Percentiles rank a stretch among this genome's conserved stretches.
These are phyloP conservation scores for Sisor rabdophorus DNA, from an alignment of 2,113 vertebrate species.

Conservation along the genomic window DNA sequence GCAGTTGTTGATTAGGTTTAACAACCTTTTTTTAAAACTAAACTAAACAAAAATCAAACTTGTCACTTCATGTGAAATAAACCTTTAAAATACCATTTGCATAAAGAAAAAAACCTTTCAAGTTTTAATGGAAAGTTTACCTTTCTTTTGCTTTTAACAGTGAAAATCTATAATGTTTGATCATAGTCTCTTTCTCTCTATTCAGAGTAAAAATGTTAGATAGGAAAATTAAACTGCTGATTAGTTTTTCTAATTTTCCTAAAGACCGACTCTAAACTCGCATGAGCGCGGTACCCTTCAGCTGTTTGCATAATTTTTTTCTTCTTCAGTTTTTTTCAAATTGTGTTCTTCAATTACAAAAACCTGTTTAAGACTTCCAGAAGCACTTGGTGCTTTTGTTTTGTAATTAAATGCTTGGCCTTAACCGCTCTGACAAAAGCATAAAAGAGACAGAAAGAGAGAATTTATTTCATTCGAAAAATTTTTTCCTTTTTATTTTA, in stretches of 20 bases:
- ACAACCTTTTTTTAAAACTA: too few relatives aligned
- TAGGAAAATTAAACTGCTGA: conserved; percentile 28
- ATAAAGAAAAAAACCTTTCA: too few relatives aligned
- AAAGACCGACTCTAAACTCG: conserved; percentile 37
- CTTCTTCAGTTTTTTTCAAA: conserved; percentile 27
- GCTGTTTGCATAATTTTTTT: conserved; percentile 25
- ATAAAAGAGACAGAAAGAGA: conserved; percentile 29
- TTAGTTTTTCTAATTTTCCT: conserved; percentile 42
- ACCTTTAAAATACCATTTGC: background rate
- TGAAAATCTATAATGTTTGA: conserved; percentile 5
- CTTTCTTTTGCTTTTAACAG: background rate
- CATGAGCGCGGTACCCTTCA: conserved; percentile 14
- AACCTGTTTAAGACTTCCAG: conserved; percentile 23
- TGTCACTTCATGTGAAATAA: background rate
- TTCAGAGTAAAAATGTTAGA: background rate
- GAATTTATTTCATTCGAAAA: conserved; percentile 17
- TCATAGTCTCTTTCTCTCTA: background rate
- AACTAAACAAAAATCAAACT: background rate
- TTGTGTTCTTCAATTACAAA: conserved; percentile 33
- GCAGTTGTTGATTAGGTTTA: too few relatives aligned
- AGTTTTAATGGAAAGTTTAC: background rate
- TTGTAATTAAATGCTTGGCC: conserved; percentile 35
- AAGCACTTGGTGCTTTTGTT: conserved; percentile 28
- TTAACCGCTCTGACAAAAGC: conserved; percentile 29
- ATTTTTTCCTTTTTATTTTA: background rate